Base-by-base conservation (phyloP, 2,888 invertebrate genomes). In the Adelphocoris suturalis region DNA sequence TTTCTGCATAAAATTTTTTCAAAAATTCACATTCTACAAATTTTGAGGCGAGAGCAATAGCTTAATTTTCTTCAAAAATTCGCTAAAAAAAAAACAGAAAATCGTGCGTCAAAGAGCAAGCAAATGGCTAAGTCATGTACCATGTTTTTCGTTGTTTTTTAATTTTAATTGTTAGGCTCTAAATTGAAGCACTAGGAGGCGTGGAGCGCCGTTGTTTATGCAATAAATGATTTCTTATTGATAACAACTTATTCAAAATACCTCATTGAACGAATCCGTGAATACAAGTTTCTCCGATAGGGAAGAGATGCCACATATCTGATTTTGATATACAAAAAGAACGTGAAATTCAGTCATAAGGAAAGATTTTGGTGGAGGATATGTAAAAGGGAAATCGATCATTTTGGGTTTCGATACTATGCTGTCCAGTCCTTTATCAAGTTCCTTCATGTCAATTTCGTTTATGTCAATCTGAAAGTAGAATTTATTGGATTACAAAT, bases 301-400 rank as follows among this genome's bases (percentile, higher is more conserved):
- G 5, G 97, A 94, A 90, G 97, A 98, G 57, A 98, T 95, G 0
- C 97, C 98, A 93, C 97, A 97, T 0, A 98, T 95, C 91, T 96
- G 96, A 93, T 98, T 97, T 0, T 95, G 94, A 93, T 97, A 98
- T 92, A 98, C 95, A 14, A 98, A 94, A 1, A 99, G 93, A 0
- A 96, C 96, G 93, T 99, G 99, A 94, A 98, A 99, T 93, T 98
- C 97, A 0, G 98, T 98, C 86, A 98, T 94, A 0, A 97, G 96
- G 92, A 98, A 96, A 0, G 96, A 95, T 61, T 97, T 94, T 0
- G 98, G 97, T 0, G 94, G 94, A 89, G 92, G 46, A 92, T 91
- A 46, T 68, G 93, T 93, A 91, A 93, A 93, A 0, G 94, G 93
- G 91, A 93, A 94, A 46, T 92, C 91, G 81, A 93, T 92, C 91